Conservation (phyloP, 1,140 invertebrate species). For the Heliothis subflexa region DNA sequence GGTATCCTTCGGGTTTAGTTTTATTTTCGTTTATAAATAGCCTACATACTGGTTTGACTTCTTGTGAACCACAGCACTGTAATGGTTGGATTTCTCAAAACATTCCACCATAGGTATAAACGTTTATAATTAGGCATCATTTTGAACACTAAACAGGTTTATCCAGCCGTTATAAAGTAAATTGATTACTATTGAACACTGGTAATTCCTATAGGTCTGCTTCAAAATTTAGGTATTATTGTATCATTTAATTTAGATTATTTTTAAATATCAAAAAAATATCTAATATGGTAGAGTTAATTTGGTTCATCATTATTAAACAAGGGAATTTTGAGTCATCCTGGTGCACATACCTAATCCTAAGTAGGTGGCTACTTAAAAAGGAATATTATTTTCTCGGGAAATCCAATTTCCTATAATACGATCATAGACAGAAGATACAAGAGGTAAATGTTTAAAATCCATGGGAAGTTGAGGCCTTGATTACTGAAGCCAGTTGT, state of each 20-base stretch:
- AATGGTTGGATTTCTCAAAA: slow-evolving; percentile 28
- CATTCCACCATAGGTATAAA: slow-evolving; percentile 16
- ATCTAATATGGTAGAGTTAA: too few species aligned
- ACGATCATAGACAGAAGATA: background rate
- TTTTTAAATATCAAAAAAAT: too few species aligned
- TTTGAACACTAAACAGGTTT: slow-evolving; percentile 53
- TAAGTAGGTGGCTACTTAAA: background rate
- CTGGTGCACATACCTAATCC: too few species aligned
- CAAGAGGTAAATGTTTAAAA: background rate
- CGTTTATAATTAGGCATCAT: slow-evolving; percentile 45
- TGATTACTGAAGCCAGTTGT: background rate
- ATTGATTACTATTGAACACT: background rate
- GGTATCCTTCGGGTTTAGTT: slow-evolving; percentile 41
- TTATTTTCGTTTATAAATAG: slow-evolving; percentile 58
- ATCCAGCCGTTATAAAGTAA: slow-evolving; percentile 48
- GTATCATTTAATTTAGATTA: too few species aligned
- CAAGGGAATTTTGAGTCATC: background rate
- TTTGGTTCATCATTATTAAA: too few species aligned
- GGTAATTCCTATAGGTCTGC: too few species aligned
- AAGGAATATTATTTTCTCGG: too few species aligned
- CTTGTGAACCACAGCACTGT: slow-evolving; percentile 21
- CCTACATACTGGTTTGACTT: slow-evolving; percentile 46
- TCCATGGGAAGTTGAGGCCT: background rate
- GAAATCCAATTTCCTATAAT: background rate
- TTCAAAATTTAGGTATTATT: too few species aligned